Base-by-base conservation (phyloP, 2,113 vertebrate species). In the Alces alces region DNA sequence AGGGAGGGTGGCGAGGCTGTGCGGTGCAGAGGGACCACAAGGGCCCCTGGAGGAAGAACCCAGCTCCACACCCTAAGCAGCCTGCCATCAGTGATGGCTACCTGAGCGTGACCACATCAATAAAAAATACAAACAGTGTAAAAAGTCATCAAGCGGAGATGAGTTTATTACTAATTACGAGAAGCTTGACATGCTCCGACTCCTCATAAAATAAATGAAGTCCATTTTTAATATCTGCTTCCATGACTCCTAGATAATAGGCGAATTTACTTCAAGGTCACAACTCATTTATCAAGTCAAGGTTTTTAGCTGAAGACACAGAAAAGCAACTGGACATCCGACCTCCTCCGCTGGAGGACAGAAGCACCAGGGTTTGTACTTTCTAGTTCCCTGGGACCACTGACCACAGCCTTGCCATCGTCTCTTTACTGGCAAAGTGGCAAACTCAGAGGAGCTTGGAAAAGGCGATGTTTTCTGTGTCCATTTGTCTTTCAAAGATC, bases 171-270 rank as follows among this genome's bases (percentile, higher is more conserved):
- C 97, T 98, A 98, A 98, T 98, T 98, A 98, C 66, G 93, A 98
- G 96, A 95, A 86, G 89, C 66, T 3, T 97, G 97, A 98, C 97
- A 93, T 96, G 98, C 93, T 97, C 97, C 3, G 50, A 98, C 96
- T 98, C 98, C 98, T 98, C 90, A 23, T 96, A 98, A 98, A 98
- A 97, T 97, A 99, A 99, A 99, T 98, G 93, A 97, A 98, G 98
- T 98, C 98, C 98, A 98, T 98, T 99, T 99, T 99, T 98, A 99
- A 99, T 98, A 98, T 98, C 98, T 98, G 98, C 98, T 98, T 97
- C 96, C 93, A 39, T 93, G 97, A 98, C 96, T 99, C 98, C 97
- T 97, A 98, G 99, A 98, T 99, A 99, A 98, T 96, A 98, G 98
- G 98, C 96, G 96, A 97, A 98, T 98, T 98, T 98, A 98, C 98